Percentiles rank a stretch among this genome's conserved stretches.
These are phyloP conservation scores for Boloria selene DNA, from an alignment of 2,888 invertebrate genomes.

Conservation along the genomic window DNA sequence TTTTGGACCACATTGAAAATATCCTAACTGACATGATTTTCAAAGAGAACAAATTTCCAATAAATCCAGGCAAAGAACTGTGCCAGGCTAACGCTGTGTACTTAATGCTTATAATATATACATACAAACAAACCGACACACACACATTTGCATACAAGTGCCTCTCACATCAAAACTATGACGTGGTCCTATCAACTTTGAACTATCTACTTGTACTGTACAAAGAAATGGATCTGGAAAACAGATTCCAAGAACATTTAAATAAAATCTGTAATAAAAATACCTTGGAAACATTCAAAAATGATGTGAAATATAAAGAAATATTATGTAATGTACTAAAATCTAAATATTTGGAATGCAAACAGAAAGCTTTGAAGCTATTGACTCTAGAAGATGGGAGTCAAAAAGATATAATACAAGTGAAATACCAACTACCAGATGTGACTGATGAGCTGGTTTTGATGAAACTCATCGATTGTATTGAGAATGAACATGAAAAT, in stretches of 20 bases:
- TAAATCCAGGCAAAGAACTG: constrained; percentile 53
- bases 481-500: constrained; percentile 59
- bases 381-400: constrained; percentile 55
- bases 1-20: constrained; percentile 40
- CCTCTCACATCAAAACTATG: constrained; percentile 50
- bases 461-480: constrained; percentile 49
- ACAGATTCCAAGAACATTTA: constrained; percentile 53
- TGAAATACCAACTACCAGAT: constrained; percentile 40
- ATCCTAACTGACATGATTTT: constrained; percentile 50
- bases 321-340: constrained; percentile 50
- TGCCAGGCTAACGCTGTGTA: constrained; percentile 54
- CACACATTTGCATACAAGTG: constrained; percentile 42
- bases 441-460: constrained; percentile 48
- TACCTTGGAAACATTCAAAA: constrained; percentile 3
- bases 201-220: constrained; percentile 53
- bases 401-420: constrained; percentile 50
- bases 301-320: constrained; percentile 45
- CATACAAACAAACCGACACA: constrained; percentile 37
- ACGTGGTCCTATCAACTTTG: constrained; percentile 49
- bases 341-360: constrained; percentile 58
- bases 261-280: constrained; percentile 38
- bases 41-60: constrained; percentile 24
- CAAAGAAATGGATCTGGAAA: constrained; percentile 47
- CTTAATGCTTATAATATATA: constrained; percentile 46
- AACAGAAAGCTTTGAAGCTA: constrained; percentile 60